These are phyloP conservation scores for Drymonia ruficornis DNA, from an alignment of 2,888 invertebrate species.

Conservation along the genomic window DNA sequence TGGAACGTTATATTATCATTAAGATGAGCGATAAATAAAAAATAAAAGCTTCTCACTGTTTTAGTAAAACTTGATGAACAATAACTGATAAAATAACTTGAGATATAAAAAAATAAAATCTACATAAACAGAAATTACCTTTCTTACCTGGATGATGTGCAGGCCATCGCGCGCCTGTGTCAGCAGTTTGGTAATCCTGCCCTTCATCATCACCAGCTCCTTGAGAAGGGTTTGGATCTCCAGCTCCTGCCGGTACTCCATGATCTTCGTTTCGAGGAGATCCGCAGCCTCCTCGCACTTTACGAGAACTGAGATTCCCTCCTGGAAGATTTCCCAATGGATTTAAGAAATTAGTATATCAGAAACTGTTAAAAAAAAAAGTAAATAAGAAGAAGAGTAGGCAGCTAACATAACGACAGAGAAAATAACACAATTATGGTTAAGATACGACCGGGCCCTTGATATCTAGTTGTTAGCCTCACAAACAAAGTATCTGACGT, in stretches of 20 bases:
- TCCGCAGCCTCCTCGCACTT: slow-evolving; percentile 88
- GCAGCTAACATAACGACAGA: neutral
- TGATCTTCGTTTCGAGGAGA: slow-evolving; percentile 86
- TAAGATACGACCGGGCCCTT: no score
- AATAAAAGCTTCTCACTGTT: no score
- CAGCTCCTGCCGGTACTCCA: slow-evolving; percentile 86
- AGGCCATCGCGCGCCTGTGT: slow-evolving; percentile 89
- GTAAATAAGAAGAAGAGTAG: neutral
- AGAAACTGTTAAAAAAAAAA: neutral
- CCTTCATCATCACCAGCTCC: slow-evolving; percentile 85
- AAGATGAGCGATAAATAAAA: slow-evolving; percentile 3
- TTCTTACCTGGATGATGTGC: slow-evolving; percentile 79
- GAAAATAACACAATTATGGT: neutral
- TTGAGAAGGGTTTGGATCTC: slow-evolving; percentile 85
- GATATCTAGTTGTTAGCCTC: neutral
- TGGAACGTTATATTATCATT: slow-evolving; percentile 39
- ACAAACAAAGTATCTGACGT: neutral
- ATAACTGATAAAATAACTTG: neutral
- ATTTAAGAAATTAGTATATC: neutral
- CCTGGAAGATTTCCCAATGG: slow-evolving; percentile 76
- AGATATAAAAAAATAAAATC: neutral
- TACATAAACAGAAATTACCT: slow-evolving; percentile 57
- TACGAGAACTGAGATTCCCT: slow-evolving; percentile 88
- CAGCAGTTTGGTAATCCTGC: slow-evolving; percentile 87
- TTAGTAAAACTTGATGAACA: neutral